These are phyloP conservation scores for Delichon dasypus DNA, from an alignment of 2,797 vertebrate species.

Conservation along the genomic window DNA sequence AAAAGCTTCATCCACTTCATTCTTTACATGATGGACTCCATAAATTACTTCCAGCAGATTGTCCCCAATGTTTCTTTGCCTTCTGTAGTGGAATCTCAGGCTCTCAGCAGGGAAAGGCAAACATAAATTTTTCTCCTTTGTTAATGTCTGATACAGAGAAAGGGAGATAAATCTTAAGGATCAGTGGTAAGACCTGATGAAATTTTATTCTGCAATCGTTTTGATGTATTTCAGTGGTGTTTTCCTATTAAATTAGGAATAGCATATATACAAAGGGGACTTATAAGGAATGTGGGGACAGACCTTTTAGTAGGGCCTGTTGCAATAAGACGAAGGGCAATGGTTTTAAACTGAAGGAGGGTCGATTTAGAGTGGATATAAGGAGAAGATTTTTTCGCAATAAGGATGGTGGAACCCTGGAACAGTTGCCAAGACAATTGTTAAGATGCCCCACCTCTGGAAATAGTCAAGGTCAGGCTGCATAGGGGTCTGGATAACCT, in stretches of 20 bases:
- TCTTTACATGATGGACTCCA: background rate
- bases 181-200: background rate
- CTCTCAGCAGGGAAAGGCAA: background rate
- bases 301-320: background rate
- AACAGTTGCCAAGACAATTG: background rate
- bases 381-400: background rate
- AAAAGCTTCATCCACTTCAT: background rate
- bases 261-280: background rate
- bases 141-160: background rate
- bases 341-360: background rate
- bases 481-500: background rate
- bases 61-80: background rate
- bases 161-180: background rate
- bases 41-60: background rate
- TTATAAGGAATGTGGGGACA: background rate
- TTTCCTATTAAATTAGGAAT: background rate
- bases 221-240: background rate
- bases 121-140: background rate
- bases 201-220: background rate
- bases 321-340: background rate
- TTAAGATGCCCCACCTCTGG: background rate
- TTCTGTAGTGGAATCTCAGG: background rate
- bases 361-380: background rate
- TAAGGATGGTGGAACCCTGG: background rate
- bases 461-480: background rate